These are phyloP conservation scores for Luperina nickerlii DNA, from an alignment of 2,888 invertebrate genomes.

Conservation along the genomic window DNA sequence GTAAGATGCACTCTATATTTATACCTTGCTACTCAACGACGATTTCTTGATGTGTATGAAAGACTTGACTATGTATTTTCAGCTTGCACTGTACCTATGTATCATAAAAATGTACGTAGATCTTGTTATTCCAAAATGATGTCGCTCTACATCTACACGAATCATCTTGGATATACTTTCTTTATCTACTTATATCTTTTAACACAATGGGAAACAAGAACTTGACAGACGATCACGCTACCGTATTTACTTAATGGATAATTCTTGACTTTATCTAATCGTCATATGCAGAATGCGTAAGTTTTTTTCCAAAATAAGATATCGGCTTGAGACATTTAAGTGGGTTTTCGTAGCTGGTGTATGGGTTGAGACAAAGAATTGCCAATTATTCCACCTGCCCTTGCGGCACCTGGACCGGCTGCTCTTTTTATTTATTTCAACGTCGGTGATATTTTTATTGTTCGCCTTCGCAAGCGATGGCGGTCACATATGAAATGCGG, in stretches of 20 bases:
- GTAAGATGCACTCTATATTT: neutral
- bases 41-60: slow-evolving; percentile 10
- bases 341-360: slow-evolving; percentile 81
- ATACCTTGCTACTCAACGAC: neutral
- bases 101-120: neutral
- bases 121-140: slow-evolving; percentile 32
- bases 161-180: slow-evolving; percentile 33
- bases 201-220: slow-evolving; percentile 44
- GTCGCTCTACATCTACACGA: slow-evolving; percentile 14
- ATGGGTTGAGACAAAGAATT: slow-evolving; percentile 89
- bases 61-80: slow-evolving; percentile 28
- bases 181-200: slow-evolving; percentile 28
- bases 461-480: slow-evolving; percentile 82
- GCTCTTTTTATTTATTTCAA: slow-evolving; percentile 89
- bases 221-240: slow-evolving; percentile 47
- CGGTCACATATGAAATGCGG: slow-evolving; percentile 78
- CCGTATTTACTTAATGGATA: slow-evolving; percentile 54
- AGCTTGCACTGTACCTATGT: slow-evolving; percentile 25
- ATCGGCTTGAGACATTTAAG: slow-evolving; percentile 79
- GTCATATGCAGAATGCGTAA: slow-evolving; percentile 47
- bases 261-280: slow-evolving; percentile 64
- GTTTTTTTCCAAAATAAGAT: slow-evolving; percentile 78
- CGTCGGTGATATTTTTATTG: slow-evolving; percentile 89
- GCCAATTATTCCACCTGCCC: slow-evolving; percentile 90
- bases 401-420: slow-evolving; percentile 88